Evolutionary conservation across 1,140 invertebrate genomes (phyloP).

Genomic region (Drosophila orena): DNA sequence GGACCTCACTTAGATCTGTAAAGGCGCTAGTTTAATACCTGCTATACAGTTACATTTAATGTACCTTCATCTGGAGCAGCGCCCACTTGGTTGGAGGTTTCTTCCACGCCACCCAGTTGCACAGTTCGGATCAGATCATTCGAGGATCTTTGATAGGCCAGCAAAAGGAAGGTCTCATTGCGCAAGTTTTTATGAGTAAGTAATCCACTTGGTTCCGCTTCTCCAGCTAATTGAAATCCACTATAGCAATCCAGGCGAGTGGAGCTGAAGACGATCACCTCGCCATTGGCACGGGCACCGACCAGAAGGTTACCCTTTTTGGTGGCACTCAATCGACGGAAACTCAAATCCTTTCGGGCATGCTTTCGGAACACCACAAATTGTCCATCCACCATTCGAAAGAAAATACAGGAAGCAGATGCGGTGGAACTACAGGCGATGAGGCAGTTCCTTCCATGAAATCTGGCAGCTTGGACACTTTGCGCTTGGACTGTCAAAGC

Average conservation of each 20-base stretch:
- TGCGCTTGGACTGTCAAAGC: slow-evolving; percentile 58
- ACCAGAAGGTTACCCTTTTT: slow-evolving; percentile 53
- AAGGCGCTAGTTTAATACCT: no score
- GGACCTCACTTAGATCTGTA: slow-evolving; percentile 59
- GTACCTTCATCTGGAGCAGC: slow-evolving; percentile 48
- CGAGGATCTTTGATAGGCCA: slow-evolving; percentile 34
- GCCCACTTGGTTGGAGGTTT: slow-evolving; percentile 26
- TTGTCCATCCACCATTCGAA: slow-evolving; percentile 69
- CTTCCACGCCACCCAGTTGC: slow-evolving; percentile 48
- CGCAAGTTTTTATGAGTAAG: slow-evolving; percentile 46
- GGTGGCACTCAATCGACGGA: slow-evolving; percentile 43
- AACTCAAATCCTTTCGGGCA: slow-evolving; percentile 40
- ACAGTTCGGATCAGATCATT: slow-evolving; percentile 62
- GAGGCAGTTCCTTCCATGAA: slow-evolving; percentile 59
- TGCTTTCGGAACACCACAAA: slow-evolving; percentile 65
- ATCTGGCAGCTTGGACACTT: slow-evolving; percentile 47
- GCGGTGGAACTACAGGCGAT: slow-evolving; percentile 50
- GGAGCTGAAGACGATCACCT: slow-evolving; percentile 67
- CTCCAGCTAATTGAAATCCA: slow-evolving; percentile 37
- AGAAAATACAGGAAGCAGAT: slow-evolving; percentile 38
- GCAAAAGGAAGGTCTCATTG: slow-evolving; percentile 65
- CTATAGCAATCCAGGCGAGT: slow-evolving; percentile 73
- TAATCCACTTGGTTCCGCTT: slow-evolving; percentile 43
- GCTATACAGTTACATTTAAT: neutral
- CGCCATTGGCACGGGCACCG: slow-evolving; percentile 53